A percentile compares a stretch with the other conserved stretches of the same genome.
These are phyloP conservation scores for Eupithecia abbreviata DNA, from an alignment of 2,888 invertebrate genomes.

Conservation along the genomic window DNA sequence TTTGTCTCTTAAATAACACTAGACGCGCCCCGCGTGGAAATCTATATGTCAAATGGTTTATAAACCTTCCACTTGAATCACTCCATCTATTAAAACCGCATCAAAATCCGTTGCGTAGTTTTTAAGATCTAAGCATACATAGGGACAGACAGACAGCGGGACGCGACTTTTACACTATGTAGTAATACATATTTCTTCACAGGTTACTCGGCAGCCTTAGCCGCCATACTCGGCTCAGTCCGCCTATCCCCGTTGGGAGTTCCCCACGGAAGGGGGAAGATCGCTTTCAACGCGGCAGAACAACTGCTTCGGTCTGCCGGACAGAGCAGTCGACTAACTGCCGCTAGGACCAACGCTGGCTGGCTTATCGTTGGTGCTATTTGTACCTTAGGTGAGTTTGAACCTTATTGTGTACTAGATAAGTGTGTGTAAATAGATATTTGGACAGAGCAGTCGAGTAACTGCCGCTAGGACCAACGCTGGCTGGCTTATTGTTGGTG, in stretches of 20 bases:
- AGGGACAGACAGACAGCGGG: too few relatives aligned
- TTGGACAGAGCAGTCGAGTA: slow-evolving; percentile 96
- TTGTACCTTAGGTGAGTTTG: slow-evolving; percentile 92
- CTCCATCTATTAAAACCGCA: too few relatives aligned
- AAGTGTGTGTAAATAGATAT: not conserved
- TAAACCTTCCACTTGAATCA: too few relatives aligned
- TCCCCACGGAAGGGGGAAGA: slow-evolving; percentile 98
- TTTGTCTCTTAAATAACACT: too few relatives aligned
- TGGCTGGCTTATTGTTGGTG: slow-evolving; percentile 98
- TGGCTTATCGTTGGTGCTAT: slow-evolving; percentile 99
- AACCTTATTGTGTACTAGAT: not conserved
- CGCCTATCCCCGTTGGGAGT: slow-evolving; percentile 95
- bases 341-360: slow-evolving; percentile 97
- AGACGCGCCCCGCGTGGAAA: too few relatives aligned
- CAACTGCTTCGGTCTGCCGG: slow-evolving; percentile 97
- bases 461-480: slow-evolving; percentile 98
- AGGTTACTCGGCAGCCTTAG: slow-evolving; percentile 96
- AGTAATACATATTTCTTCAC: slow-evolving; percentile 19
- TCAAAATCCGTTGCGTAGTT: too few relatives aligned
- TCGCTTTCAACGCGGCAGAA: slow-evolving; percentile 98
- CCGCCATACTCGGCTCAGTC: slow-evolving; percentile 96
- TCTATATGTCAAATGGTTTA: too few relatives aligned
- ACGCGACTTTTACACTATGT: too few relatives aligned
- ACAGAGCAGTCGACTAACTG: slow-evolving; percentile 96
- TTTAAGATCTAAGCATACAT: too few relatives aligned